Evolutionary conservation across 2,888 invertebrate species (phyloP), one percentile per base, ranked within the genome.

Genomic region (Syrphus vitripennis): DNA sequence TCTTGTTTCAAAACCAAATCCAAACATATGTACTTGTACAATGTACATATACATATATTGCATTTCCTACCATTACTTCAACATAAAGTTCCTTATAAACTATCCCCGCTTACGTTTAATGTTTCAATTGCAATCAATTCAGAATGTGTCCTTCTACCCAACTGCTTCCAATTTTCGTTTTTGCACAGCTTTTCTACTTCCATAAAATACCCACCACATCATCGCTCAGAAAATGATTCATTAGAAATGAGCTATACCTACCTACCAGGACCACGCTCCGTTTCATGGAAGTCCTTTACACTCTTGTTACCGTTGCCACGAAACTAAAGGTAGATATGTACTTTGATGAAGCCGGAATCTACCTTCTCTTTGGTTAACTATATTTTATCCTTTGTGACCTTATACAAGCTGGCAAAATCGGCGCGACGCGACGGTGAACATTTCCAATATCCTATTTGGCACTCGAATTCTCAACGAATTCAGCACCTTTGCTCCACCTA

Each of bases 371-470:
- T 10, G 34, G 37, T 37, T 53, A 31, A 61, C 59, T 50, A 50
- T 50, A 50, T 55, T 65, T 59, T 40, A 70, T 67, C 75, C 79
- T 83, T 26, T 48, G 70, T 75, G 71, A 80, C 79, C 75, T 76
- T 75, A 74, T 26, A 67, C 3, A 57, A 37, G 14, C n/a, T n/a
- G 37, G 42, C 16, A n/a, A 34, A 19, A 37, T 5, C 14, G 14
- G 10, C 16, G 21, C 16, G 83, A 53, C 83, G 83, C 83, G 80
- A 69, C 74, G 37, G 29, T 57, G 34, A 70, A 50, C 45, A 75
- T 79, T 79, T 75, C 72, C 74, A 70, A 59, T 79, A 69, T 55
- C 40, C 61, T 48, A 71, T 83, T 83, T 83, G 83, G 83, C 80
- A 83, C 50, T 76, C 29, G 42, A 71, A 61, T 80, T 67, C 26